These are phyloP conservation scores for Antechinus stuartii DNA, from an alignment of 2,113 vertebrate genomes.

Conservation along the genomic window DNA sequence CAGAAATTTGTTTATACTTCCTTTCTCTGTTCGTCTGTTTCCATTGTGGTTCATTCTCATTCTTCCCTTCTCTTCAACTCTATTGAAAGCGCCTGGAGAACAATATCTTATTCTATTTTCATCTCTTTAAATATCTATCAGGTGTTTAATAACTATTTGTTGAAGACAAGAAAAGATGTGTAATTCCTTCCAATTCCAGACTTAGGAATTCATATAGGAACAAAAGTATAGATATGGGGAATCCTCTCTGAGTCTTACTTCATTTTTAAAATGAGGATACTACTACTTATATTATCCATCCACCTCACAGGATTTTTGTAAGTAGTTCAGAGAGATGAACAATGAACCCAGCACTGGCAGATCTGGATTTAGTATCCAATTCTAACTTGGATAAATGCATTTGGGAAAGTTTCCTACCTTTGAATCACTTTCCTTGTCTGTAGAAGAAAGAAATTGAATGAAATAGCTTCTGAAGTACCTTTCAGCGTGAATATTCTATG, in stretches of 20 bases:
- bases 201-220: neutral
- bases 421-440: neutral
- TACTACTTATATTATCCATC: neutral
- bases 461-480: neutral
- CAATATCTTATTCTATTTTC: neutral
- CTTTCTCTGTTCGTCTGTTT: neutral
- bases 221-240: neutral
- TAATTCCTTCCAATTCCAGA: neutral
- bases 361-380: neutral
- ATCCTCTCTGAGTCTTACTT: neutral
- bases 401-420: neutral
- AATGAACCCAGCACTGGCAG: neutral
- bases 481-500: neutral
- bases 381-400: neutral
- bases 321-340: neutral
- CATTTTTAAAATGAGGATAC: constrained; percentile 3
- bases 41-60: neutral
- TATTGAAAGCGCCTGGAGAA: neutral
- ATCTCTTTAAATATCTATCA: too few species aligned
- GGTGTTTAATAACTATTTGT: neutral
- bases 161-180: neutral
- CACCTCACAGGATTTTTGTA: neutral
- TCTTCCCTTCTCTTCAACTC: neutral
- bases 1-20: neutral
- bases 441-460: neutral